Percentiles rank a stretch among this genome's conserved stretches.
phyloP scores from a whole-genome alignment of 2,888 invertebrate genomes.

The Dynastes grantii region DNA sequence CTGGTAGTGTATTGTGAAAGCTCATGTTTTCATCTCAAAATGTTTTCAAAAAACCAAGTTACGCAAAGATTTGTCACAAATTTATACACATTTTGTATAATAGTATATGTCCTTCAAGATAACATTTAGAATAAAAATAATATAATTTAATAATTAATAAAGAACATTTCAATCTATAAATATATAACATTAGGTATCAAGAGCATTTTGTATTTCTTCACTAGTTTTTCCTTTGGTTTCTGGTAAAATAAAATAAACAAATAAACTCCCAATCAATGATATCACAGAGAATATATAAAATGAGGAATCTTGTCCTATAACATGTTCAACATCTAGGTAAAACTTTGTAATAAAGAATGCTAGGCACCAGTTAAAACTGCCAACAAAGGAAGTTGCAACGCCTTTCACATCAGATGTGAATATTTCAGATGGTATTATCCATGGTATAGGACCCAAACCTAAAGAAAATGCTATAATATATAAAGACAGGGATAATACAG shows the following conservation, averaged over 20 bases:
- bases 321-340: constrained; percentile 74
- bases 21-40: too few relatives aligned
- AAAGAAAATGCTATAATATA: constrained; percentile 87
- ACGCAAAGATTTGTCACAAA: too few relatives aligned
- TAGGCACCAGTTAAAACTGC: constrained; percentile 86
- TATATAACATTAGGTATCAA: neutral
- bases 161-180: neutral
- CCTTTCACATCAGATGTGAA: constrained; percentile 86
- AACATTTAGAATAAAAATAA: neutral
- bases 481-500: constrained; percentile 80
- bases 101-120: neutral
- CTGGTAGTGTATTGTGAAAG: too few relatives aligned
- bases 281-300: constrained; percentile 84
- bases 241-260: constrained; percentile 67
- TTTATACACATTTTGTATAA: too few relatives aligned
- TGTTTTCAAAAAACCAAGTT: too few relatives aligned
- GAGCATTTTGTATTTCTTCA: constrained; percentile 63
- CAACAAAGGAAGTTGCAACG: constrained; percentile 83
- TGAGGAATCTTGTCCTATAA: constrained; percentile 76
- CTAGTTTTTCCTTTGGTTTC: constrained; percentile 67
- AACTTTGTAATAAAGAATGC: constrained; percentile 86
- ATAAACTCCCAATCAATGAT: constrained; percentile 76
- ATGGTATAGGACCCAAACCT: constrained; percentile 91
- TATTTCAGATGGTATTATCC: constrained; percentile 88
- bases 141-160: neutral